These are phyloP conservation scores for Eupithecia inturbata DNA, from an alignment of 2,888 invertebrate genomes.

Conservation along the genomic window DNA sequence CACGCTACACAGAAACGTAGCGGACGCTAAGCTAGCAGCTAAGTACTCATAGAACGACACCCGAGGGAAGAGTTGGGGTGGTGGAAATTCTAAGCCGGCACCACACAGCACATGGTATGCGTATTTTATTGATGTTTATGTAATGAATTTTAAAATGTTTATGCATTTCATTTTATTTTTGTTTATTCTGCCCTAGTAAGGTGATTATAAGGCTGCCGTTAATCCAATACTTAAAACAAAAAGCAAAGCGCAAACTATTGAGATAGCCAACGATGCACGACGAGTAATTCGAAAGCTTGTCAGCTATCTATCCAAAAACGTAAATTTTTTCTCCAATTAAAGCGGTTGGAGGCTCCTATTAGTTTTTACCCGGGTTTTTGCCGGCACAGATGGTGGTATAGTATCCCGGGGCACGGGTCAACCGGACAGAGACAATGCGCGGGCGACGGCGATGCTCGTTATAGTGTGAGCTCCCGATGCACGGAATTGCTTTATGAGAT, in stretches of 20 bases:
- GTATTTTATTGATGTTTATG: not conserved
- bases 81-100: no score
- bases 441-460: conserved; percentile 34
- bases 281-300: conserved; percentile 51
- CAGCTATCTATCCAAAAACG: conserved; percentile 58
- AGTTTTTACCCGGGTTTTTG: conserved; percentile 71
- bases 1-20: not conserved
- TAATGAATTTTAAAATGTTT: not conserved
- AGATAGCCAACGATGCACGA: conserved; percentile 42
- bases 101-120: no score
- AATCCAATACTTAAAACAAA: conserved; percentile 39
- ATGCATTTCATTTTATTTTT: not conserved
- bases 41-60: not conserved
- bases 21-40: not conserved
- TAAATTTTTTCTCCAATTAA: conserved; percentile 76
- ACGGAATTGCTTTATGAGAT: not conserved
- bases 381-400: conserved; percentile 22
- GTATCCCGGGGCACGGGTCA: conserved; percentile 78
- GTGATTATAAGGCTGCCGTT: not conserved
- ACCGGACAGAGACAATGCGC: conserved; percentile 78
- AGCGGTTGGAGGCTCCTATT: conserved; percentile 63
- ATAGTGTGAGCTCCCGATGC: conserved; percentile 20
- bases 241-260: conserved; percentile 26
- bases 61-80: no score
- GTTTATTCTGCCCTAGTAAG: not conserved